phyloP scores from a whole-genome alignment of 2,113 vertebrate genomes.

The Nyctibius bracteatus region DNA sequence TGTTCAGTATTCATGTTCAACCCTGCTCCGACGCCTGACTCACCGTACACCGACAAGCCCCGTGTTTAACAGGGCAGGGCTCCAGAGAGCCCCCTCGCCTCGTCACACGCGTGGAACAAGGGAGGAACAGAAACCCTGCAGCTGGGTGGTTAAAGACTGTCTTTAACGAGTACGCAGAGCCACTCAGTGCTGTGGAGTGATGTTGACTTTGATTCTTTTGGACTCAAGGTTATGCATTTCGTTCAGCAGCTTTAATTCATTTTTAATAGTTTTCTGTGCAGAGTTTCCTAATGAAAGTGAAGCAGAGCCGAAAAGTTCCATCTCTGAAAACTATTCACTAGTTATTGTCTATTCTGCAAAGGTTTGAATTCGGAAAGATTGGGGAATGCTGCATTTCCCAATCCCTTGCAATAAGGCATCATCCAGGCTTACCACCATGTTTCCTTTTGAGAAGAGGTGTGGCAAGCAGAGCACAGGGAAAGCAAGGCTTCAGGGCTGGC shows the following conservation, averaged over 20 bases:
- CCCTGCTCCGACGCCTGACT: not conserved
- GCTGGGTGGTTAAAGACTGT: not conserved
- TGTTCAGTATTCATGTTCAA: not conserved
- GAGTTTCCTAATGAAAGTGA: not conserved
- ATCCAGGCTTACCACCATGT: not conserved
- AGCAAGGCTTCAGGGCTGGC: not conserved
- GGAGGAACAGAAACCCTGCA: not conserved
- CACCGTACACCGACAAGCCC: not conserved
- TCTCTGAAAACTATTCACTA: not conserved
- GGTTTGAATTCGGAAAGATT: not conserved
- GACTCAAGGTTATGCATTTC: not conserved
- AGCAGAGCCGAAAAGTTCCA: not conserved
- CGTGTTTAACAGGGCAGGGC: fast-evolving
- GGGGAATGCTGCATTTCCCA: not conserved
- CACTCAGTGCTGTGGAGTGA: not conserved
- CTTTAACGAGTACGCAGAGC: not conserved
- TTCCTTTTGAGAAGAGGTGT: not conserved
- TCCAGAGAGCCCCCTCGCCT: not conserved
- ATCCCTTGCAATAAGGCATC: not conserved
- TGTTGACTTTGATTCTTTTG: not conserved
- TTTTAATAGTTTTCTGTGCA: not conserved
- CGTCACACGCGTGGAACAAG: fast-evolving
- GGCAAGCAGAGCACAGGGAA: not conserved
- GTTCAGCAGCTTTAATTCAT: not conserved
- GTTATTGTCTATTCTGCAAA: not conserved